Conservation (phyloP, 2,888 invertebrate species). For the Globia sparganii region DNA sequence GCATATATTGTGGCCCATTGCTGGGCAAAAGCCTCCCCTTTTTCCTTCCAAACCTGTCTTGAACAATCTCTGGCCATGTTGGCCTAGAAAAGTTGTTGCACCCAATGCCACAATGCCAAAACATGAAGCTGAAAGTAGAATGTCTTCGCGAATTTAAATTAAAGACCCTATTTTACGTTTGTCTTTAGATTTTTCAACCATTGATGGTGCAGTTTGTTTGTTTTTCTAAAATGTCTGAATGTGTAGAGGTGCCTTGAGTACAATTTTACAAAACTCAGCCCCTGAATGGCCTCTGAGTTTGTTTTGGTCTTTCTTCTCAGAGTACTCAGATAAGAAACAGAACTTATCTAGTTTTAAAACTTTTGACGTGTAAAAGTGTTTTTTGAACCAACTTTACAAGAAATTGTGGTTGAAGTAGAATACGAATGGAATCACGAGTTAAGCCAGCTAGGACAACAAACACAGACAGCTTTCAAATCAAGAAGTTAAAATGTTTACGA, state of each 20-base stretch:
- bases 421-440: neutral
- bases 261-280: too few relatives aligned
- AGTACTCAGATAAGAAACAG: too few relatives aligned
- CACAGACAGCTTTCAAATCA: neutral
- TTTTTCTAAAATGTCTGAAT: too few relatives aligned
- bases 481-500: conserved; percentile 11
- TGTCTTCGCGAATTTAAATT: neutral
- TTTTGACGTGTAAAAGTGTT: too few relatives aligned
- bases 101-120: neutral
- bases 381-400: too few relatives aligned
- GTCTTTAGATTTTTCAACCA: neutral
- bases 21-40: too few relatives aligned
- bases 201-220: neutral
- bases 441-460: neutral
- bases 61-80: neutral
- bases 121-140: neutral
- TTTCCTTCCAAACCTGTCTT: too few relatives aligned
- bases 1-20: too few relatives aligned
- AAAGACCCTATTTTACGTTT: neutral
- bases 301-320: too few relatives aligned
- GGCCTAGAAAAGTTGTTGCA: neutral
- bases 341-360: too few relatives aligned
- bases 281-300: too few relatives aligned
- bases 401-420: neutral
- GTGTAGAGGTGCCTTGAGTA: too few relatives aligned